Conservation (phyloP, 1,140 invertebrate species). For the Drosophila tropicalis region DNA sequence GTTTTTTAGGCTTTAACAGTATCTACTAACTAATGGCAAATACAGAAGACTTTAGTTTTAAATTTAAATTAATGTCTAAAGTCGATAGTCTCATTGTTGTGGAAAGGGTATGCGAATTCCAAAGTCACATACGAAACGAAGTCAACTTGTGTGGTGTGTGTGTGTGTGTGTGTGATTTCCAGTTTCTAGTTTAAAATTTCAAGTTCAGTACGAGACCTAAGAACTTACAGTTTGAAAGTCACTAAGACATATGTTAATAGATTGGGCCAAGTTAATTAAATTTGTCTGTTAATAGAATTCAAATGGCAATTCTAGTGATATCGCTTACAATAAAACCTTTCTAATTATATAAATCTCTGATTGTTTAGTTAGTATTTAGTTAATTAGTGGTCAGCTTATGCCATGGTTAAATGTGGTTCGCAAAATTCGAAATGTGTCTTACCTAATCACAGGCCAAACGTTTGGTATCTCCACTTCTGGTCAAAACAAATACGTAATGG, state of each 20-base stretch:
- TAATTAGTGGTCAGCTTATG: not conserved
- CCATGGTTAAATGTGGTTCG: not conserved
- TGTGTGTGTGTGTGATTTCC: not conserved
- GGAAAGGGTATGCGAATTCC: not conserved
- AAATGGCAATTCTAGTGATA: not conserved
- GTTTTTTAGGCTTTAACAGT: too few relatives aligned
- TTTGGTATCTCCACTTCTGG: slow-evolving; percentile 61
- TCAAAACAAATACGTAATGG: slow-evolving; percentile 67
- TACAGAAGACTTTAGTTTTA: too few relatives aligned
- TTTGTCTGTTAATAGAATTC: not conserved
- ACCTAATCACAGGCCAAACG: slow-evolving; percentile 55
- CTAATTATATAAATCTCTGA: too few relatives aligned
- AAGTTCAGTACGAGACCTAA: not conserved
- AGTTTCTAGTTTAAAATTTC: not conserved
- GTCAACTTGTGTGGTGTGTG: not conserved
- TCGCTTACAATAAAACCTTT: not conserved
- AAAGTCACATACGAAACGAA: not conserved
- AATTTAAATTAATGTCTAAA: not conserved
- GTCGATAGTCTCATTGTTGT: not conserved
- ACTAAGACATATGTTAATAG: not conserved
- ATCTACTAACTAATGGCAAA: too few relatives aligned
- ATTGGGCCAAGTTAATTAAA: not conserved
- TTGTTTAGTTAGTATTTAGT: not conserved
- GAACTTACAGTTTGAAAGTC: not conserved
- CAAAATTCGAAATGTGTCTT: not conserved